Percentiles rank a stretch among this genome's conserved stretches.
These are phyloP conservation scores for Ispidina lecontei DNA, from an alignment of 2,797 vertebrate species.

Conservation along the genomic window DNA sequence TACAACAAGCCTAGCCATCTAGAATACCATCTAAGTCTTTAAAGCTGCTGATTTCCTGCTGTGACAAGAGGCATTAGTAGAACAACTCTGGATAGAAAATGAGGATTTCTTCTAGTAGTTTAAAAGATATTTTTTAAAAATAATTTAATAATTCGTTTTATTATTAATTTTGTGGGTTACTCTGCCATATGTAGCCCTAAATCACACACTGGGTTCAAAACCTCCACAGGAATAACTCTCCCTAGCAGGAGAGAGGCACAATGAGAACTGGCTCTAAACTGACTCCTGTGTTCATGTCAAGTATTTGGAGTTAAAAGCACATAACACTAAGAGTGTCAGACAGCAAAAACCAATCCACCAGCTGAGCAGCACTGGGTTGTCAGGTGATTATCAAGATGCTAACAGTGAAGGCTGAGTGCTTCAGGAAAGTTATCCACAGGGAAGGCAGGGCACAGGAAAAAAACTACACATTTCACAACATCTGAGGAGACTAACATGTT, in stretches of 20 bases:
- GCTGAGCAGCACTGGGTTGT: not conserved
- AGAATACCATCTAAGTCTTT: not conserved
- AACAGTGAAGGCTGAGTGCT: not conserved
- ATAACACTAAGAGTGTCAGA: not conserved
- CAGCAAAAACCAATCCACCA: not conserved
- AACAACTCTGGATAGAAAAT: not conserved
- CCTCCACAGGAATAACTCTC: not conserved
- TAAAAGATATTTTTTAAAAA: too few species aligned
- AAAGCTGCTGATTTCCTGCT: not conserved
- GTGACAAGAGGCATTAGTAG: not conserved
- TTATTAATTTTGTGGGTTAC: not conserved
- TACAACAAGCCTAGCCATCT: not conserved
- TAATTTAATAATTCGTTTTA: not conserved
- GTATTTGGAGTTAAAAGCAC: not conserved
- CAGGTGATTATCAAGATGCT: not conserved
- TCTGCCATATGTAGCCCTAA: not conserved
- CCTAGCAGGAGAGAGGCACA: not conserved
- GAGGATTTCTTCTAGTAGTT: not conserved
- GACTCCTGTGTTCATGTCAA: not conserved
- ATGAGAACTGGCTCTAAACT: not conserved
- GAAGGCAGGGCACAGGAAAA: not conserved
- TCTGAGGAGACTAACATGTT: rapidly evolving
- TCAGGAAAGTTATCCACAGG: not conserved
- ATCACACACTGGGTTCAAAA: rapidly evolving
- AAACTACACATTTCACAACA: not conserved